Evolutionary conservation across 2,888 invertebrate genomes (phyloP).

Genomic region (Rhyacophila evoluta): DNA sequence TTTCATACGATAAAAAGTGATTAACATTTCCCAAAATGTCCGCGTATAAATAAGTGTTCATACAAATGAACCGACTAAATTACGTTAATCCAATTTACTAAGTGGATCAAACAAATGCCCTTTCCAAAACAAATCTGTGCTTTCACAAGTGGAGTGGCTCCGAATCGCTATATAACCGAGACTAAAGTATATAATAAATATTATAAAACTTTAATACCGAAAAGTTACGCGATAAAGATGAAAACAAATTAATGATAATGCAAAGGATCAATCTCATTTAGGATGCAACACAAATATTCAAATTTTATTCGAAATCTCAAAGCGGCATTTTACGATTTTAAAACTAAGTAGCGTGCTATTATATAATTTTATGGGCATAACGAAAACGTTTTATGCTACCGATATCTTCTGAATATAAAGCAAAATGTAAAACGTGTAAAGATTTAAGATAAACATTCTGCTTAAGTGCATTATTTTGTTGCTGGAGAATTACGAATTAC

Average conservation of each 20-base stretch:
- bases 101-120: constrained; percentile 43
- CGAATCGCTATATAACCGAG: constrained; percentile 35
- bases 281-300: not conserved
- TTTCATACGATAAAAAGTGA: constrained; percentile 10
- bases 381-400: not conserved
- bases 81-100: constrained; percentile 44
- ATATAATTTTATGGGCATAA: constrained; percentile 5
- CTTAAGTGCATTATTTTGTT: too few relatives aligned
- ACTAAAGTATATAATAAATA: constrained; percentile 25
- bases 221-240: not conserved
- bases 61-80: constrained; percentile 27
- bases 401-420: not conserved
- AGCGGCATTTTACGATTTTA: not conserved
- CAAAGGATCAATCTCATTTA: not conserved
- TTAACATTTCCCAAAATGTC: not conserved
- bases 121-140: constrained; percentile 32
- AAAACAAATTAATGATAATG: constrained; percentile 9
- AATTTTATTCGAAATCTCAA: not conserved
- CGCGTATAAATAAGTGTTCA: constrained; percentile 20
- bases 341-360: not conserved
- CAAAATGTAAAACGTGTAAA: too few relatives aligned
- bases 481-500: too few relatives aligned
- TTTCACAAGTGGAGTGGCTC: constrained; percentile 39
- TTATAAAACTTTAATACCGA: constrained; percentile 13
- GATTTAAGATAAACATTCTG: too few relatives aligned